A percentile compares a stretch with the other conserved stretches of the same genome.
phyloP scores from a whole-genome alignment of 2,113 vertebrate genomes.

The Cercocebus atys region DNA sequence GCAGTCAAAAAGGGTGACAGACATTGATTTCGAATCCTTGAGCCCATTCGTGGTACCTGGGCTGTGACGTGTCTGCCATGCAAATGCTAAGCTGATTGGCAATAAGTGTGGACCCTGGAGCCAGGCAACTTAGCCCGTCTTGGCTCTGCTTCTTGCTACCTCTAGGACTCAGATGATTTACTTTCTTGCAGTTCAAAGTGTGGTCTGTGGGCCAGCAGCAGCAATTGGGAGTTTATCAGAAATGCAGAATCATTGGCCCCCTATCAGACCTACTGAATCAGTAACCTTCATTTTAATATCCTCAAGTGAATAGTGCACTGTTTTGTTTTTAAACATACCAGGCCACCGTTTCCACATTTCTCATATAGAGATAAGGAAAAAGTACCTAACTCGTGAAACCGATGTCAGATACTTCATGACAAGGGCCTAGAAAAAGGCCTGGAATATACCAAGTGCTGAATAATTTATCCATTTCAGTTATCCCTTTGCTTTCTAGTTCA shows the following conservation, averaged over 20 bases:
- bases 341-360: background rate
- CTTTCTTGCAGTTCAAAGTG: accelerated
- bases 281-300: background rate
- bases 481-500: background rate
- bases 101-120: background rate
- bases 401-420: accelerated
- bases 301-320: too few relatives aligned
- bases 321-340: background rate
- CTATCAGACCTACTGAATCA: background rate
- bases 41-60: accelerated
- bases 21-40: background rate
- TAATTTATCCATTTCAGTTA: background rate
- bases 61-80: too few relatives aligned
- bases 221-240: background rate
- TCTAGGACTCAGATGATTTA: accelerated
- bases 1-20: background rate
- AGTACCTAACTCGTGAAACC: accelerated
- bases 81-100: background rate
- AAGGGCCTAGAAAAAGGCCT: accelerated
- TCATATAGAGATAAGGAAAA: background rate
- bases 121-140: background rate
- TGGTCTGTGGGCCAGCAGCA: background rate
- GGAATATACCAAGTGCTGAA: accelerated
- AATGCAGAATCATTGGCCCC: background rate
- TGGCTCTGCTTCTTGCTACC: background rate